Conservation (phyloP, 2,113 vertebrate species). For the Oncorhynchus keta region DNA sequence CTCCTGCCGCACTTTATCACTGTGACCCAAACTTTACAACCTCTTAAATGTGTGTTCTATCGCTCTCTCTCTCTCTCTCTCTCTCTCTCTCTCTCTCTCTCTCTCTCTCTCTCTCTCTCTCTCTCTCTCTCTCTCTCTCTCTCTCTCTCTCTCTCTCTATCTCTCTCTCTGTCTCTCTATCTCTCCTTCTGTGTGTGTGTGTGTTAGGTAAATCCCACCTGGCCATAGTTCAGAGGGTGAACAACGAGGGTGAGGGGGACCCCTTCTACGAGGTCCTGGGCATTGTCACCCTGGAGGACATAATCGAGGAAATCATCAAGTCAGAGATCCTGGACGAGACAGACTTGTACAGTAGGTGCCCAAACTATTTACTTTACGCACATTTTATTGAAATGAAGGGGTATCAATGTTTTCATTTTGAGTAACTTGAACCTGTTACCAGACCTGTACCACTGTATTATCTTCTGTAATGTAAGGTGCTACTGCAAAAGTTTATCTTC, state of each 20-base stretch:
- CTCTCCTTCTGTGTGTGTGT: background rate
- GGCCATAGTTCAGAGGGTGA: constrained; percentile 98
- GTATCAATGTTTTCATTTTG: no score
- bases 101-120: no score
- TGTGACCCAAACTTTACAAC: background rate
- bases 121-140: no score
- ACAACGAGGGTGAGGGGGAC: constrained; percentile 98
- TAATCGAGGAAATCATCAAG: constrained; percentile 99
- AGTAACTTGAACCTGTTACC: no score
- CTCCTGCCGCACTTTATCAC: background rate
- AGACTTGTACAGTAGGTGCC: constrained; percentile 92
- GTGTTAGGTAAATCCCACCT: constrained; percentile 95
- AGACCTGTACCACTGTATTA: no score
- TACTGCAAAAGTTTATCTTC: no score
- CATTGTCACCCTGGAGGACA: constrained; percentile 97
- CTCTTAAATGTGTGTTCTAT: background rate
- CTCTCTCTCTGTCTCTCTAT: no score
- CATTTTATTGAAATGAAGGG: no score
- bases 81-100: background rate
- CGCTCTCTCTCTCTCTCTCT: background rate
- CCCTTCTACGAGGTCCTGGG: constrained; percentile 99
- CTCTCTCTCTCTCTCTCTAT: no score
- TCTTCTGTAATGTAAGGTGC: no score
- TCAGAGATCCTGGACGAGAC: constrained; percentile 99
- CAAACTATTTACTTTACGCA: background rate